Evolutionary conservation across 1,140 invertebrate species (phyloP).

Genomic region (Leptinotarsa lineolata): DNA sequence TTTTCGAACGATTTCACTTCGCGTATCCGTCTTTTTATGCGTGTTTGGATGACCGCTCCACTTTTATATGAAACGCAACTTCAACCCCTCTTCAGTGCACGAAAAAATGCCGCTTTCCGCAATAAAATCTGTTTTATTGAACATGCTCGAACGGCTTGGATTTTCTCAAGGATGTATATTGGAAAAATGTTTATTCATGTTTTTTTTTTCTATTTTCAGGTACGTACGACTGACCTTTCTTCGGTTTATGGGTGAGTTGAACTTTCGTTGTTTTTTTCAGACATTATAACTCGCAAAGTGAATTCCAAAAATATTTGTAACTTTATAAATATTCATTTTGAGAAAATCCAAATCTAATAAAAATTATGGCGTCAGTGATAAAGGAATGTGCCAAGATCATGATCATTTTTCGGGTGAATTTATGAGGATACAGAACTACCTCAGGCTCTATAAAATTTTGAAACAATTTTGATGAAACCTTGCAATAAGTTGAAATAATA

Average conservation of each 20-base stretch:
- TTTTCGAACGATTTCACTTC: conserved; percentile 24
- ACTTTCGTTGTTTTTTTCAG: background rate
- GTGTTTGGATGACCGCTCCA: conserved; percentile 22
- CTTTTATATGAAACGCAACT: conserved; percentile 25
- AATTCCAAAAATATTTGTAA: too few species aligned
- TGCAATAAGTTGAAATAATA: too few species aligned
- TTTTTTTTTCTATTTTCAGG: conserved; percentile 22
- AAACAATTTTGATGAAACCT: too few species aligned
- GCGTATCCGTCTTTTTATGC: conserved; percentile 22
- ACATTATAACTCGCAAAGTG: too few species aligned
- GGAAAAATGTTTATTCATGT: conserved; percentile 21
- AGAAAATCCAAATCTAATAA: too few species aligned
- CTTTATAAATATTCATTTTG: too few species aligned
- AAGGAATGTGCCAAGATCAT: too few species aligned
- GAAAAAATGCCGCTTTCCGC: conserved; percentile 12
- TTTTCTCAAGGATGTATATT: conserved; percentile 12
- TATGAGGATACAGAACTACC: too few species aligned
- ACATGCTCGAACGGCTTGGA: conserved; percentile 4
- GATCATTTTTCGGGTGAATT: too few species aligned
- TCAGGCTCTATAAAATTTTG: too few species aligned
- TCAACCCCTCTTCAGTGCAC: conserved; percentile 10
- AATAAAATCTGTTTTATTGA: conserved; percentile 28
- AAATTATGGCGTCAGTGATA: too few species aligned
- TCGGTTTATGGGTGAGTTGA: background rate
- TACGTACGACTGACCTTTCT: background rate